These are phyloP conservation scores for Lamproptera curius DNA, from an alignment of 2,888 invertebrate genomes.

Conservation along the genomic window DNA sequence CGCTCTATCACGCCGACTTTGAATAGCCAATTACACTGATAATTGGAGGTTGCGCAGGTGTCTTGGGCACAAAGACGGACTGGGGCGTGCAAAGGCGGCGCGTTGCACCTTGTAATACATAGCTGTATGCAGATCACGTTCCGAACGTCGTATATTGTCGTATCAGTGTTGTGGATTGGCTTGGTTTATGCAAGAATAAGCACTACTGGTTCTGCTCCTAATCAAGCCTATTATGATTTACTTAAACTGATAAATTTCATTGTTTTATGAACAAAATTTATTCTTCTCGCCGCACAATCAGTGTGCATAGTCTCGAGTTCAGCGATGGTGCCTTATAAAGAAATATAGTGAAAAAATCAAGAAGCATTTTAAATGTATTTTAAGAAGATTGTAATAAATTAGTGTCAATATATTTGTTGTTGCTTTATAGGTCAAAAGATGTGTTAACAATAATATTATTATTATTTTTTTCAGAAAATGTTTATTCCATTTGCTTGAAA, in stretches of 20 bases:
- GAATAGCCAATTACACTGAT: conserved; percentile 76
- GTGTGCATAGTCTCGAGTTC: no score
- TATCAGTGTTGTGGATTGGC: not conserved
- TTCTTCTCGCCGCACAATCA: no score
- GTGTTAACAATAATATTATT: no score
- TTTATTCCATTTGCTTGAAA: no score
- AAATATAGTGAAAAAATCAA: no score
- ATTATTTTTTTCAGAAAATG: no score
- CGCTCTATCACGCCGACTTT: conserved; percentile 62
- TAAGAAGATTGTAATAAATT: no score
- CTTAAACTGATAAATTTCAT: not conserved
- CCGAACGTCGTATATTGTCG: conserved; percentile 10
- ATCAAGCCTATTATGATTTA: not conserved
- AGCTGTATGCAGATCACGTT: conserved; percentile 4
- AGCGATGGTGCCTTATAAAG: no score
- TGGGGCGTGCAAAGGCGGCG: conserved; percentile 22
- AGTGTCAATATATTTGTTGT: no score
- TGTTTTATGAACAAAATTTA: no score
- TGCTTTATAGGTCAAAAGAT: no score
- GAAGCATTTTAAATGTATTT: no score
- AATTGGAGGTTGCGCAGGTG: conserved; percentile 73
- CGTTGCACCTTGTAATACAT: conserved; percentile 8
- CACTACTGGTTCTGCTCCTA: not conserved
- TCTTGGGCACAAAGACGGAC: conserved; percentile 54
- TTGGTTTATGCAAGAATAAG: conserved; percentile 15